These are phyloP conservation scores for Strigamia transsilvanica DNA, from an alignment of 2,888 invertebrate species.

Conservation along the genomic window DNA sequence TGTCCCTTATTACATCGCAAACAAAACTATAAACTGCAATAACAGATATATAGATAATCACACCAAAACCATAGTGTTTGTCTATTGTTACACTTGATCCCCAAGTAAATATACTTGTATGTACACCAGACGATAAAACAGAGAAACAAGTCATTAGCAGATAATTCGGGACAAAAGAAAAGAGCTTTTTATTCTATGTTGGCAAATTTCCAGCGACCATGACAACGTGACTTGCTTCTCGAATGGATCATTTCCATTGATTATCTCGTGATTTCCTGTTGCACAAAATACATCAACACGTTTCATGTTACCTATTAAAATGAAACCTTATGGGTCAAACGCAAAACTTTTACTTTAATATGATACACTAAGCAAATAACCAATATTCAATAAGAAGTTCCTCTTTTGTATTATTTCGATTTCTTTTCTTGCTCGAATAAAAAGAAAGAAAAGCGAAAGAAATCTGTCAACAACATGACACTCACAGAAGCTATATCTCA, in stretches of 20 bases:
- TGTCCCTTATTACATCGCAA: background rate
- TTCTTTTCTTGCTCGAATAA: too few species aligned
- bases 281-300: conserved; percentile 12
- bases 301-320: background rate
- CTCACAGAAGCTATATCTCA: background rate
- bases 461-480: conserved; percentile 4
- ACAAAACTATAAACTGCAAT: too few species aligned
- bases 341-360: background rate
- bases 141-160: conserved; percentile 4
- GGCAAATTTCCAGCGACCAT: conserved; percentile 17
- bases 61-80: background rate
- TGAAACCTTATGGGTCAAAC: background rate
- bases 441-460: background rate
- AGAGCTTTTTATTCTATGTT: background rate
- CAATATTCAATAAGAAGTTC: too few species aligned
- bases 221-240: background rate
- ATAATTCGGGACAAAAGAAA: background rate
- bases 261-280: conserved; percentile 26
- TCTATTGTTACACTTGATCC: too few species aligned
- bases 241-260: conserved; percentile 34
- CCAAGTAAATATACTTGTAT: background rate
- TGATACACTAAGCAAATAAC: background rate
- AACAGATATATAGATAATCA: background rate
- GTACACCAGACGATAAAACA: background rate
- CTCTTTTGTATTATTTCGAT: too few species aligned